Evolutionary conservation across 2,797 vertebrate species (phyloP).

Genomic region (Lerista edwardsae): DNA sequence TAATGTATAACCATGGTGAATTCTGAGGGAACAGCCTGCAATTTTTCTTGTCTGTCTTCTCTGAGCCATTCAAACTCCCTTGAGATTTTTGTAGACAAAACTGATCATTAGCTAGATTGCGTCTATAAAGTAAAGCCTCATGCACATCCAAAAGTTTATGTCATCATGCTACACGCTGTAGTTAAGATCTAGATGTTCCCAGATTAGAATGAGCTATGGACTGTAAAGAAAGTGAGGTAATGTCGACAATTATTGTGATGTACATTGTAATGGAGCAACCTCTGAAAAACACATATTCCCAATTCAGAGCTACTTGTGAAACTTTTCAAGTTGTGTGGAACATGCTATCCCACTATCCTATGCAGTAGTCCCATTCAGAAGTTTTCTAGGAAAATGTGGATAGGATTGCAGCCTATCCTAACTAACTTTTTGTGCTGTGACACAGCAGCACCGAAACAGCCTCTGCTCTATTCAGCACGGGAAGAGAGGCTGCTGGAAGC

Average conservation of each 20-base stretch:
- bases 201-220: constrained; percentile 28
- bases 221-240: constrained; percentile 26
- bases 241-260: constrained; percentile 34
- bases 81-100: constrained; percentile 51
- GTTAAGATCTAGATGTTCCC: constrained; percentile 43
- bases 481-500: no score
- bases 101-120: constrained; percentile 58
- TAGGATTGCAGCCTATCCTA: no score
- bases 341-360: background rate
- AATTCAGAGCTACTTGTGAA: background rate
- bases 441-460: no score
- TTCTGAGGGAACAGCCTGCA: constrained; percentile 43
- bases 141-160: constrained; percentile 41
- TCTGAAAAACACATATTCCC: background rate
- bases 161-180: constrained; percentile 45
- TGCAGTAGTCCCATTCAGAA: no score
- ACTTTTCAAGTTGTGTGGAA: background rate
- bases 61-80: background rate
- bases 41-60: constrained; percentile 26
- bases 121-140: constrained; percentile 26
- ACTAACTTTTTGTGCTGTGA: no score
- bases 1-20: constrained; percentile 24
- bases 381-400: no score
- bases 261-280: background rate
- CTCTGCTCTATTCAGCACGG: no score